phyloP scores from a whole-genome alignment of 2,888 invertebrate species.

The Stenoptilia bipunctidactyla region DNA sequence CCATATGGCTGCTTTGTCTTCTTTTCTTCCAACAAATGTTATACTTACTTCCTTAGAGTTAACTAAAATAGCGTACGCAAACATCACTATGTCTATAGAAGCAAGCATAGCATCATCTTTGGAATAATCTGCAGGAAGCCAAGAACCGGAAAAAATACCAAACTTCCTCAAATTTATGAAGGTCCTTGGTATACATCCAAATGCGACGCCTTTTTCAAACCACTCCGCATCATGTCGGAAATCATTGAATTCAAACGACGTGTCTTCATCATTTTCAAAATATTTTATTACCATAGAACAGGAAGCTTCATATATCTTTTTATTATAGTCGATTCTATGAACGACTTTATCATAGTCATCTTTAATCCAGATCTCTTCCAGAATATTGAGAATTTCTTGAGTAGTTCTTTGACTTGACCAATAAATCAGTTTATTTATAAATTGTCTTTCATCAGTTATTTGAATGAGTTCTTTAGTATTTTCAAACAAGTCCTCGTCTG shows the following conservation, averaged over 20 bases:
- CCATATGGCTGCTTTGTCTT: constrained; percentile 5
- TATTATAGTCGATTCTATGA: constrained; percentile 5
- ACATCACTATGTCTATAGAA: constrained; percentile 23
- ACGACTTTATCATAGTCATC: constrained; percentile 4
- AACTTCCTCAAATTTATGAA: constrained; percentile 22
- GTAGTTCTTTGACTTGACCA: background rate
- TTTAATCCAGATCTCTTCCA: background rate
- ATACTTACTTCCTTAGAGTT: constrained; percentile 14
- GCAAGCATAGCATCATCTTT: constrained; percentile 24
- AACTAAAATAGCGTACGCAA: constrained; percentile 20
- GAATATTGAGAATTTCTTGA: constrained; percentile 2
- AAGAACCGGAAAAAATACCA: constrained; percentile 17
- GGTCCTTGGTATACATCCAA: constrained; percentile 18
- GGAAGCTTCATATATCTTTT: background rate
- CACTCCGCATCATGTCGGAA: constrained; percentile 13
- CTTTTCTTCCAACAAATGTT: constrained; percentile 17
- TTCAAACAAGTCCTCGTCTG: constrained; percentile 15
- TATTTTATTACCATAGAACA: background rate
- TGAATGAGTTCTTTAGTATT: constrained; percentile 9
- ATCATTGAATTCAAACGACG: no score
- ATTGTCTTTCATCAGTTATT: background rate
- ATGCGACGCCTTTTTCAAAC: constrained; percentile 19
- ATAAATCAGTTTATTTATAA: background rate
- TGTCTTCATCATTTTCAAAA: background rate
- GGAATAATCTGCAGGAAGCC: constrained; percentile 15